Evolutionary conservation across 1,140 invertebrate species (phyloP).

Genomic region (Drosophila repleta): DNA sequence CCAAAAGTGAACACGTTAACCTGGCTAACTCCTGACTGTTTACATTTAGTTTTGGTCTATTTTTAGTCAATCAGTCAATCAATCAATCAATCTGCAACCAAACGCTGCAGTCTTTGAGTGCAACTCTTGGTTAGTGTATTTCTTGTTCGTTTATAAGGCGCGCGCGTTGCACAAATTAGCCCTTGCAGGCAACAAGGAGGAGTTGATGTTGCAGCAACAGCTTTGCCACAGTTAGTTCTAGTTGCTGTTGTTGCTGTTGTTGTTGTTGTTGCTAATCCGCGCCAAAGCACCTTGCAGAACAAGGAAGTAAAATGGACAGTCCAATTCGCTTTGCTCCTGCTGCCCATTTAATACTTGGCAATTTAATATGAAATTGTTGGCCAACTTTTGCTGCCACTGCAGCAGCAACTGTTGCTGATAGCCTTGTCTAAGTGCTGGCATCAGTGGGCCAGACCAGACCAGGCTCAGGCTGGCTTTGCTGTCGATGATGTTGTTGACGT

Average conservation of each 20-base stretch:
- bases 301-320: constrained; percentile 74
- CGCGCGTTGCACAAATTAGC: constrained; percentile 73
- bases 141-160: background rate
- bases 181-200: constrained; percentile 65
- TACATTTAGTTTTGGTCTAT: too few relatives aligned
- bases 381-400: constrained; percentile 62
- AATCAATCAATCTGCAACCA: background rate
- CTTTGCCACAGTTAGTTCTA: constrained; percentile 11
- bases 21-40: too few relatives aligned
- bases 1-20: too few relatives aligned
- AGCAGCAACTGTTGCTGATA: constrained; percentile 66
- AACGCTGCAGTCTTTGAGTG: too few relatives aligned
- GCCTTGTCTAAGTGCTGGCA: constrained; percentile 81
- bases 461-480: constrained; percentile 22
- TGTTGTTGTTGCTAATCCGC: constrained; percentile 62
- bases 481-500: constrained; percentile 71
- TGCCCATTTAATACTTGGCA: constrained; percentile 79
- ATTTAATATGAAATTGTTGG: constrained; percentile 82
- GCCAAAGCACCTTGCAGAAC: constrained; percentile 68
- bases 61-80: background rate
- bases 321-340: constrained; percentile 18
- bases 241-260: constrained; percentile 20
- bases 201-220: constrained; percentile 18
- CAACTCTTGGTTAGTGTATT: background rate
- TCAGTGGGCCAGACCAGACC: constrained; percentile 58